These are phyloP conservation scores for Drosophila quinaria DNA, from an alignment of 2,888 invertebrate genomes.

Conservation along the genomic window DNA sequence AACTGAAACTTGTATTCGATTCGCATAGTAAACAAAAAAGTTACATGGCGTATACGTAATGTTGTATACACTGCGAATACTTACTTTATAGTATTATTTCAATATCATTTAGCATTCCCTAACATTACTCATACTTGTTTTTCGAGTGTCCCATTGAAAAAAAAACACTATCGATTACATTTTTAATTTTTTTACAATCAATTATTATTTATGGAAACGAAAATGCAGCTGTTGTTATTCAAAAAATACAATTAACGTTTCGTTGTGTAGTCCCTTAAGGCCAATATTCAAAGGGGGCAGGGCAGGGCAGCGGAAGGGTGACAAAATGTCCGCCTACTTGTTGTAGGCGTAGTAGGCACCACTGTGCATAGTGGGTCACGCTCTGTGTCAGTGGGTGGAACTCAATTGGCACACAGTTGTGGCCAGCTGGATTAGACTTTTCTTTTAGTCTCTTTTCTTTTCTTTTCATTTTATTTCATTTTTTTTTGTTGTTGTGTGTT, in stretches of 20 bases:
- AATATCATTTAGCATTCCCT: neutral
- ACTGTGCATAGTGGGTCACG: conserved; percentile 14
- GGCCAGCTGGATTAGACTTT: conserved; percentile 46
- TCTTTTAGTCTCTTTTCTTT: conserved; percentile 4
- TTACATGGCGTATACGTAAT: neutral
- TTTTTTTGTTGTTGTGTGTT: neutral
- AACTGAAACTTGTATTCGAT: neutral
- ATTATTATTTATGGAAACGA: conserved; percentile 28
- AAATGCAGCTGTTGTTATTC: conserved; percentile 21
- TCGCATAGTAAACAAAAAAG: neutral
- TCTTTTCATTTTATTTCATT: neutral
- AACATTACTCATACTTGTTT: neutral
- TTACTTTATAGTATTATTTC: neutral
- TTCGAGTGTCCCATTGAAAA: conserved; percentile 3
- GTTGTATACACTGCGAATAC: neutral
- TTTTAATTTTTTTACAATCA: conserved; percentile 18
- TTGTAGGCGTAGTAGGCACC: neutral
- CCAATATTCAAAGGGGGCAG: neutral
- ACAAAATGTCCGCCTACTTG: conserved; percentile 7
- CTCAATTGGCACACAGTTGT: conserved; percentile 38
- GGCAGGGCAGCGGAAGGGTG: neutral
- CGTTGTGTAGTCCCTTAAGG: conserved; percentile 1
- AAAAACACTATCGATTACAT: conserved; percentile 7
- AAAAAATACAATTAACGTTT: conserved; percentile 32
- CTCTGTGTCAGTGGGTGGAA: conserved; percentile 9